A percentile compares a stretch with the other conserved stretches of the same genome.
Conservation (phyloP, 2,888 invertebrate species). For the Dryocosmus kuriphilus region DNA sequence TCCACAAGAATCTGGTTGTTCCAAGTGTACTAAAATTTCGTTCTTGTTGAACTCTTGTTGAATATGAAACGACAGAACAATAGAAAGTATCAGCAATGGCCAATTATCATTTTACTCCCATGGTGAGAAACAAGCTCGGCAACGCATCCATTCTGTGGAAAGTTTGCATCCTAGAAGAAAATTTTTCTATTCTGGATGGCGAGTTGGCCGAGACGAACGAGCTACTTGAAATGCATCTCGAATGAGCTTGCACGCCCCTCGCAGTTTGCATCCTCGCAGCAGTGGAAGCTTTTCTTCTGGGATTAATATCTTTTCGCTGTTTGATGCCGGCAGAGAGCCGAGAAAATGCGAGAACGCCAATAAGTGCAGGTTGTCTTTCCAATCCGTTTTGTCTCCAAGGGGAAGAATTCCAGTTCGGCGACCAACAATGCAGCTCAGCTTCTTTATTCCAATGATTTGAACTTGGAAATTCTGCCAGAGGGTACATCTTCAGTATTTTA, state of each 20-base stretch:
- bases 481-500: too few species aligned
- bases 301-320: conserved; percentile 58
- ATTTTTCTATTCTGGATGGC: conserved; percentile 46
- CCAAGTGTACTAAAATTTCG: not conserved
- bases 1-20: not conserved
- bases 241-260: conserved; percentile 57
- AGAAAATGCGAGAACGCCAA: conserved; percentile 35
- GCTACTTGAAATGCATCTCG: conserved; percentile 62
- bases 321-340: conserved; percentile 43
- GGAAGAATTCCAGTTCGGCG: conserved; percentile 14
- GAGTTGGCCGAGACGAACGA: conserved; percentile 55
- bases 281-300: conserved; percentile 54
- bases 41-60: conserved; percentile 6
- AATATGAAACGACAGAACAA: conserved; percentile 31
- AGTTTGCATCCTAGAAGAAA: conserved; percentile 34
- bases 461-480: conserved; percentile 26
- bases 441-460: conserved; percentile 14
- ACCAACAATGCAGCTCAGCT: conserved; percentile 26
- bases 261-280: not conserved
- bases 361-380: conserved; percentile 24
- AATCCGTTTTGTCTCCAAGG: conserved; percentile 20
- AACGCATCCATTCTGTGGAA: conserved; percentile 9
- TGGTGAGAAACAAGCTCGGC: conserved; percentile 12
- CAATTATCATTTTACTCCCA: conserved; percentile 24
- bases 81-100: conserved; percentile 15